Evolutionary conservation across 2,113 vertebrate genomes (phyloP).

Genomic region (Eubucco bourcierii): DNA sequence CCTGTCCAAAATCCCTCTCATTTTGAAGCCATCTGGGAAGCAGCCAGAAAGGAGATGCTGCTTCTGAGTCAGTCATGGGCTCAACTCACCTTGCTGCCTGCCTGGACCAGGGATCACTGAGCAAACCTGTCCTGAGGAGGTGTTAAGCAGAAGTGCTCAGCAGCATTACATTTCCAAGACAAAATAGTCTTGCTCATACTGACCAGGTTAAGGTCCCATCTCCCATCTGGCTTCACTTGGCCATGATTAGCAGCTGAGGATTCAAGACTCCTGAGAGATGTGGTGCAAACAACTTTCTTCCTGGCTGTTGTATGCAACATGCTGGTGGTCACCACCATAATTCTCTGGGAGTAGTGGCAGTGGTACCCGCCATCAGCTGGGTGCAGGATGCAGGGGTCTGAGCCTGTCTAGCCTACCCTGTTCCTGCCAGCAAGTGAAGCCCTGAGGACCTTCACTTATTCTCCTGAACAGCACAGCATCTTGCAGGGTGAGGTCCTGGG

Average conservation of each 20-base stretch:
- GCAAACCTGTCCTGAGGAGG: neutral
- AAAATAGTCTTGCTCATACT: neutral
- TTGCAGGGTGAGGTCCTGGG: neutral
- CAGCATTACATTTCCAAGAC: neutral
- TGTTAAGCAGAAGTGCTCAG: neutral
- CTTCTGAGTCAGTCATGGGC: neutral
- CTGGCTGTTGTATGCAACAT: rapidly evolving
- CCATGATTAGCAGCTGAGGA: neutral
- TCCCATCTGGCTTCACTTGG: neutral
- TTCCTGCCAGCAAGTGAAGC: neutral
- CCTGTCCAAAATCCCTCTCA: neutral
- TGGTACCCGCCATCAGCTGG: rapidly evolving
- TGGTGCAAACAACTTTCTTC: neutral
- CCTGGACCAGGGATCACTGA: neutral
- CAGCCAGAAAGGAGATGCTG: neutral
- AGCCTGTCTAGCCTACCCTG: neutral
- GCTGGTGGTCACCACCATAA: neutral
- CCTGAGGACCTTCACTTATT: neutral
- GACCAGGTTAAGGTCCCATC: neutral
- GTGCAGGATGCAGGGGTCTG: neutral
- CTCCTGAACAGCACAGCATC: neutral
- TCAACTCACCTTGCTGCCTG: neutral
- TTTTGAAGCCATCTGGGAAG: neutral
- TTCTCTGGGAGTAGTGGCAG: neutral
- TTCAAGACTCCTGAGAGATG: neutral